A percentile compares a stretch with the other conserved stretches of the same genome.
These are phyloP conservation scores for Antennarius striatus DNA, from an alignment of 2,113 vertebrate genomes.

Conservation along the genomic window DNA sequence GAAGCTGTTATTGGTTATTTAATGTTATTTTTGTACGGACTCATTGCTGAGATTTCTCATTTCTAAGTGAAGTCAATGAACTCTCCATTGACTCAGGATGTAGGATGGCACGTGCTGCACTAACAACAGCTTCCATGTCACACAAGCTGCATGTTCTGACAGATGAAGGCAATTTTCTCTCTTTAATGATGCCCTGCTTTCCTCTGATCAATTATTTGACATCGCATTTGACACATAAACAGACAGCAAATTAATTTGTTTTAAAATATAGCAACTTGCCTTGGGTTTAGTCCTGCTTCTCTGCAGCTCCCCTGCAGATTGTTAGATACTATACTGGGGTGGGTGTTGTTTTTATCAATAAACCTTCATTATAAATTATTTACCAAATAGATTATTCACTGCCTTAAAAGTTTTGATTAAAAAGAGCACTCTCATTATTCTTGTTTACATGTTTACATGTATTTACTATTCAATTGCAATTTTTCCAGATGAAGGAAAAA, in stretches of 20 bases:
- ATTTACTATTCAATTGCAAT: constrained; percentile 13
- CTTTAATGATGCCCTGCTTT: background rate
- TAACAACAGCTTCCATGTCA: background rate
- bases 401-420: constrained; percentile 29
- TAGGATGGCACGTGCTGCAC: background rate
- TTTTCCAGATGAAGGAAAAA: background rate
- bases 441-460: constrained; percentile 25
- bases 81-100: constrained; percentile 1
- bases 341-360: constrained; percentile 47
- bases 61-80: constrained; percentile 18
- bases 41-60: constrained; percentile 14
- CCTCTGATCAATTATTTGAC: constrained; percentile 17
- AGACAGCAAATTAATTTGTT: constrained; percentile 6
- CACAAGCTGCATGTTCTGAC: background rate
- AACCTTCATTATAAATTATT: constrained; percentile 55
- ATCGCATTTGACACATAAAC: constrained; percentile 7
- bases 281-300: background rate
- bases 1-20: constrained; percentile 7
- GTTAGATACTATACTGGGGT: background rate
- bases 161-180: constrained; percentile 8
- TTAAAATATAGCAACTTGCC: constrained; percentile 10
- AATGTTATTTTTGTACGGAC: constrained; percentile 6
- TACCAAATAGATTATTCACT: constrained; percentile 46
- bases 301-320: constrained; percentile 29
- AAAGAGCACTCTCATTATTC: background rate